Evolutionary conservation across 1,140 invertebrate genomes (phyloP), one percentile per base, ranked within the genome.

Genomic region (Trachymyrmex septentrionalis): DNA sequence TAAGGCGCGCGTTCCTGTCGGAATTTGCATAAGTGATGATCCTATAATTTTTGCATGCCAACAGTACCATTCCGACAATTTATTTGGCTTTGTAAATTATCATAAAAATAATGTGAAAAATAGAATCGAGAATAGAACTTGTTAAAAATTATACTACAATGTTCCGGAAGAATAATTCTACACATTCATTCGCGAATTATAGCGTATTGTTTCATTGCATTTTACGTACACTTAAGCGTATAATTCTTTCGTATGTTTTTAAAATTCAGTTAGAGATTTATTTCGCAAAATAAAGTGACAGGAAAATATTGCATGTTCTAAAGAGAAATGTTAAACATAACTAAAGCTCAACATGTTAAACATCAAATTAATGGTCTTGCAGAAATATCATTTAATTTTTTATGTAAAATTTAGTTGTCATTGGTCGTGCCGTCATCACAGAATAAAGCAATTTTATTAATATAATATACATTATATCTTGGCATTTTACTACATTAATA

Each of bases 11-110:
- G 19, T 78, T 50, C 24, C 24, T 30, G 38, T 64, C 59, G 38
- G 38, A 24, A 77, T 78, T 78, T 78, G 24, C 76, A 78, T 67
- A 78, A 50, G 38, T 24, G 44, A 78, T 78, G 44, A 78, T 66
- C 59, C 59, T 24, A 44, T 50, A 78, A 27, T 61, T 78, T 38
- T 44, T 44, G 21, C 61, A 19, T 78, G 38, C 38, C 38, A 44
- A 44, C 73, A 27, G 16, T 24, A 24, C 5, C 5, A n/a, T 27
- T 2, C 0, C 3, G 24, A 77, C 24, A 59, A 77, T 77, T 77
- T 77, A n/a, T 77, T 77, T 48, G n/a, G 10, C 6, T 76, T 76
- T 59, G 34, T 44, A 27, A 59, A 76, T 34, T 75, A 55, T 16
- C 34, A n/a, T 14, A 48, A 64, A 64, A 64, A 2, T 48, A 63